Evolutionary conservation across 2,888 invertebrate species (phyloP), one percentile per base, ranked within the genome.

Genomic region (Epiblema foenella): DNA sequence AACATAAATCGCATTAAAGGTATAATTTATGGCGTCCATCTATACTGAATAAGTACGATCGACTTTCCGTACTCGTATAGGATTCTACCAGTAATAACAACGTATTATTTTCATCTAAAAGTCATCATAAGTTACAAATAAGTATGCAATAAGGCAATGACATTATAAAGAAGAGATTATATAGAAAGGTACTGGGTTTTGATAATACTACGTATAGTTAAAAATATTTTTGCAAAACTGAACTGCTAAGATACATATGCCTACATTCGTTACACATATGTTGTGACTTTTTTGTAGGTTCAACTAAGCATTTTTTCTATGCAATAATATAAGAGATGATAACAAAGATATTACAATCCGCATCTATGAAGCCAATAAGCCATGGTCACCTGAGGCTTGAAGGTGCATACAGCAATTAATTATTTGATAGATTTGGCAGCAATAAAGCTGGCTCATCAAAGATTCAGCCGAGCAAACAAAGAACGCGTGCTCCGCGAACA

Each of bases 391-490:
- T 7, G 68, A 72, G 49, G 62, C 57, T 49, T 65, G 58, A 56
- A 62, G 57, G 62, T 64, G 58, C 18, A 46, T 51, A 77, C 76
- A 83, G 85, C 90, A 91, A 91, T 93, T 93, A 92, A 91, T 91
- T 89, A 93, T 89, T 88, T 84, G 86, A 84, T 84, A 85, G 83
- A 79, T 85, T 83, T 81, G 85, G 88, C 77, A 75, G 91, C 84
- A 88, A 90, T 92, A 91, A 92, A 89, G 85, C 81, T 79, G 78
- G 78, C 85, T 89, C 87, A 93, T 93, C 89, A 93, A 93, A 90
- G 89, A 92, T 93, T 91, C 92, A 93, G 80, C 71, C 79, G 78
- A 80, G 82, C 87, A 88, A 89, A 89, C 89, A 90, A 88, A 87
- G 86, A 83, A 83, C 85, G 91, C 93, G 91, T 93, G 93, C 89